Evolutionary conservation across 2,797 vertebrate genomes (phyloP), one percentile per base, ranked within the genome.

Genomic region (Arrhamphus sclerolepis): DNA sequence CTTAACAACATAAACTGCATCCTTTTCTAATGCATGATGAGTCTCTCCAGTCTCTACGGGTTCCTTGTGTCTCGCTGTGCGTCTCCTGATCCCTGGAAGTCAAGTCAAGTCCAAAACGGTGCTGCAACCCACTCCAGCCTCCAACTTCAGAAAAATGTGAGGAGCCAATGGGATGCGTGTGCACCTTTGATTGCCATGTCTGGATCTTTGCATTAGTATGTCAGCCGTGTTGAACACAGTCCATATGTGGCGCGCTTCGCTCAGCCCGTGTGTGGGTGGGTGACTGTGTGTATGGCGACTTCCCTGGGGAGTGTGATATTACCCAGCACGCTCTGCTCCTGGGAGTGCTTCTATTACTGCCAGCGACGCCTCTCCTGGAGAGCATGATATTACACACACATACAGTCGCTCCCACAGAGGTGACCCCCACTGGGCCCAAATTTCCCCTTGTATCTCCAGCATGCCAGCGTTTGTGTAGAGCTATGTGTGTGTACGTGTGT

Each of bases 381-480:
- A 89, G 88, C 83, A 88, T 84, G 85, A 87, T 88, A 90, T 88
- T 88, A 87, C 88, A 88, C 87, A 89, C 84, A 83, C 85, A 87
- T 70, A 17, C 42, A 21, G n/a, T 44, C 42, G 20, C 85, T 77
- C 80, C 82, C 88, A 81, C 83, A 74, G 82, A 83, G 87, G 77
- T 88, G 91, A 89, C 86, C 83, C 89, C 89, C 84, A 77, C 87
- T 77, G 79, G 85, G 85, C 85, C 62, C 87, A 85, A 87, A 87
- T 91, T 88, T 89, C 70, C 78, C 78, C 73, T 70, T 56, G 66
- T 74, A 77, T 83, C 82, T 77, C 66, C 47, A 72, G 54, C 57
- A 56, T 21, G n/a, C 63, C 70, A 81, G 67, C 44, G 9, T 55
- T 38, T 61, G n/a, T 46, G 9, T 47, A 43, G 49, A 50, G 62